These are phyloP conservation scores for Matsumyia berberina DNA, from an alignment of 2,888 invertebrate genomes.

Conservation along the genomic window DNA sequence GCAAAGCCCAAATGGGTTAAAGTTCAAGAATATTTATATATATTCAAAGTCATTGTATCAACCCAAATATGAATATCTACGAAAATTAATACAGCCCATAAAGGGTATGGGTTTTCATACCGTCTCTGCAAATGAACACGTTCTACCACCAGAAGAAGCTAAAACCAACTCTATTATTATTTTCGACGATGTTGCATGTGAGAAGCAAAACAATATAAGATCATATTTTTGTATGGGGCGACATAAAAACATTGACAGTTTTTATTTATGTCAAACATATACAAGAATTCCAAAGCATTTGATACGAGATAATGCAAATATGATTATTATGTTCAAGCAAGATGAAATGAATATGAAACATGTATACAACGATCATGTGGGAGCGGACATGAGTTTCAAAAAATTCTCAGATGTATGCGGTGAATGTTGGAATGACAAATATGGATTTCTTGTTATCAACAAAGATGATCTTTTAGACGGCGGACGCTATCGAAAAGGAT, in stretches of 20 bases:
- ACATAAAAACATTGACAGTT: slow-evolving; percentile 79
- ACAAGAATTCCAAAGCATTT: no score
- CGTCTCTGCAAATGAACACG: slow-evolving; percentile 67
- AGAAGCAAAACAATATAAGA: slow-evolving; percentile 79
- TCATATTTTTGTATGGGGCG: slow-evolving; percentile 80
- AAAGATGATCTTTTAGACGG: no score
- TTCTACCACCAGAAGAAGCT: slow-evolving; percentile 66
- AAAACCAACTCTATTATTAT: slow-evolving; percentile 80
- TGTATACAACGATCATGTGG: no score
- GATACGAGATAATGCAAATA: no score
- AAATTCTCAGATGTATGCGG: no score
- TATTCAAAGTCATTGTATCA: slow-evolving; percentile 79
- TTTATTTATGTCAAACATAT: no score
- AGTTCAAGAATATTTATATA: slow-evolving; percentile 82
- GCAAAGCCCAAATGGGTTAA: slow-evolving; percentile 79
- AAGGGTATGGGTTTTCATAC: slow-evolving; percentile 62
- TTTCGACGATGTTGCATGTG: slow-evolving; percentile 82
- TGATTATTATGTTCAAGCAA: no score
- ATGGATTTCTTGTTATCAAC: no score
- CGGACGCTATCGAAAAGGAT: no score
- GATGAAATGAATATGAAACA: no score
- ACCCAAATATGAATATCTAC: slow-evolving; percentile 77
- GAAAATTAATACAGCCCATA: slow-evolving; percentile 71
- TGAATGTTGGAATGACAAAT: no score
- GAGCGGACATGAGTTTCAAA: no score